phyloP scores from a whole-genome alignment of 1,140 invertebrate species.

The Ips typographus region DNA sequence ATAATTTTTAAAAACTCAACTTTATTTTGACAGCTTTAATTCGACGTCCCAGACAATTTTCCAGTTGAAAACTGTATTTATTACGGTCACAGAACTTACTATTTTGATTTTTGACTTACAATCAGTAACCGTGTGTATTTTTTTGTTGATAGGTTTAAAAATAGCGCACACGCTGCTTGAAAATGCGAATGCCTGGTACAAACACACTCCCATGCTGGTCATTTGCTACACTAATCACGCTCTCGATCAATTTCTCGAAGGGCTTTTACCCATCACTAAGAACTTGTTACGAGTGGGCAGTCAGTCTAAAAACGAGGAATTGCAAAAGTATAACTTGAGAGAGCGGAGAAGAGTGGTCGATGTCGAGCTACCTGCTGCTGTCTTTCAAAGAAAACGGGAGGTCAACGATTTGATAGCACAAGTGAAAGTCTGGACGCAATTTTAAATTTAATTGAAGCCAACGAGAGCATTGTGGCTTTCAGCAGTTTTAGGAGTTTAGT shows the following conservation, averaged over 20 bases:
- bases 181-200: constrained; percentile 50
- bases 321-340: constrained; percentile 56
- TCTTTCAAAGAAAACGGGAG: constrained; percentile 11
- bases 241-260: constrained; percentile 86
- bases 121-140: too few relatives aligned
- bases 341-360: constrained; percentile 9
- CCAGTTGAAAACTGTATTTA: too few relatives aligned
- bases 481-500: background rate
- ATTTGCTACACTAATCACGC: constrained; percentile 88
- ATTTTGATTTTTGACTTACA: too few relatives aligned
- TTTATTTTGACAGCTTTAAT: too few relatives aligned
- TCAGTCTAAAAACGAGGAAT: constrained; percentile 62
- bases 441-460: too few relatives aligned
- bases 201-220: constrained; percentile 65
- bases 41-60: too few relatives aligned
- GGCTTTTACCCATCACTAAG: constrained; percentile 58
- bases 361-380: background rate
- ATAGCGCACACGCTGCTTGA: constrained; percentile 62
- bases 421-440: constrained; percentile 8
- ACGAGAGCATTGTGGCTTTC: too few relatives aligned
- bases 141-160: constrained; percentile 57
- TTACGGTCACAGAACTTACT: too few relatives aligned
- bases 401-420: constrained; percentile 8
- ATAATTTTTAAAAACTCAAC: too few relatives aligned
- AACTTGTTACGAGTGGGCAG: constrained; percentile 73